Base-by-base conservation (phyloP, 1,140 invertebrate species). In the Hermetia illucens region DNA sequence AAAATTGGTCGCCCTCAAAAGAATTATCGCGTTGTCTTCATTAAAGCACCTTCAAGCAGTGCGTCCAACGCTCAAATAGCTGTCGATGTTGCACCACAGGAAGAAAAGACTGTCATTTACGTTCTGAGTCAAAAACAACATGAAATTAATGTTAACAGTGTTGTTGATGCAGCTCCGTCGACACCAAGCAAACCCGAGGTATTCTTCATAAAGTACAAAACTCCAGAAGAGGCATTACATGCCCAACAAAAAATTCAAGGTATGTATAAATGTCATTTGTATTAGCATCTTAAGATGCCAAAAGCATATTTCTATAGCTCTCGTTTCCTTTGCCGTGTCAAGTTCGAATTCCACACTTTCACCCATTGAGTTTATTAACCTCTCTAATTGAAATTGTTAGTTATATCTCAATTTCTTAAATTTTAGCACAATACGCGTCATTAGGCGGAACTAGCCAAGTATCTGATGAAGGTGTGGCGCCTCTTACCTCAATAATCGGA, bases 21-120 rank as follows among this genome's bases (percentile, higher is more conserved):
- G 51, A 80, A 85, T 63, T 84, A 84, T 65, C 81, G 82, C 49
- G 85, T 86, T 49, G 83, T 88, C 52, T 85, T 85, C 72, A 84
- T 86, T 61, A 82, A 84, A 66, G 78, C 82, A 10, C 81, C 81
- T 20, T 71, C 77, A 21, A 70, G 76, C n/a, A 71, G 69, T 47
- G 70, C 77, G 38, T 47, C 48, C 39, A 75, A 72, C 47, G 77
- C 77, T 5, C 20, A 75, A 72, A 39, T 72, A 63, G 35, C 63
- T 73, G 79, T 80, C 46, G 64, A 69, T 34, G 66, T 81, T 39
- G 70, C 74, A 19, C 45, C 74, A 12, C 77, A 77, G 27, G 82
- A 87, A 63, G 79, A 85, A 50, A 86, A 86, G 58, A 87, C 82
- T 17, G 71, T 85, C 43, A 82, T 86, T 47, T 86, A 87, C 57